Evolutionary conservation across 1,140 invertebrate species (phyloP), one percentile per base, ranked within the genome.

Genomic region (Ips typographus): DNA sequence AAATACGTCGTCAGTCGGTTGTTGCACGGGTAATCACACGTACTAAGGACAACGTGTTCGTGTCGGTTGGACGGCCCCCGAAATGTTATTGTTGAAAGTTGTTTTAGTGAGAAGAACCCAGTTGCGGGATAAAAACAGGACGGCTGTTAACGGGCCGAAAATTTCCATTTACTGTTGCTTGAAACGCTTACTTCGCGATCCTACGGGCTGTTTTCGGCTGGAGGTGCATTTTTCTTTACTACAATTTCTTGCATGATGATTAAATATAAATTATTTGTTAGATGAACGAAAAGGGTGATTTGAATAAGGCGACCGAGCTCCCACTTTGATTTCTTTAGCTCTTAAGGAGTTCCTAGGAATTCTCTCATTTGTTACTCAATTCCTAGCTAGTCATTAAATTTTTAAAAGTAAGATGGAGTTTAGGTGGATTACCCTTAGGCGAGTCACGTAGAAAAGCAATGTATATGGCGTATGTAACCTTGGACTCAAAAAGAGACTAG

Each of bases 141-240:
- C 70, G 72, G 36, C 39, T 8, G 5, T 37, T 8, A n/a, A 49
- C 60, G 60, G 42, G 60, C 36, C 36, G 6, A 44, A 40, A 59
- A 42, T 68, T 73, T 65, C 60, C 55, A 71, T 73, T 68, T 71
- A 68, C 71, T 73, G 72, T 73, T 73, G 72, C 72, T 73, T 73
- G 59, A 64, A 70, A 65, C 65, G 71, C 71, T 73, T 73, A 56
- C 55, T 56, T 67, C 40, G 64, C 43, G 64, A 22, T 44, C 64
- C n/a, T 7, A 38, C 37, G 36, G 47, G 8, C 22, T 56, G 42
- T 47, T 66, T 7, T 40, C 39, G 64, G 43, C 64, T 66, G 42
- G 53, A 40, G 64, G 53, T 55, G 55, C 43, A 49, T 49, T 56
- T 49, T 65, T 65, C 53, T 44, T 43, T 66, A 22, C 22, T 22